Base-by-base conservation (phyloP, 2,888 invertebrate species). In the Drosophila peninsularis region DNA sequence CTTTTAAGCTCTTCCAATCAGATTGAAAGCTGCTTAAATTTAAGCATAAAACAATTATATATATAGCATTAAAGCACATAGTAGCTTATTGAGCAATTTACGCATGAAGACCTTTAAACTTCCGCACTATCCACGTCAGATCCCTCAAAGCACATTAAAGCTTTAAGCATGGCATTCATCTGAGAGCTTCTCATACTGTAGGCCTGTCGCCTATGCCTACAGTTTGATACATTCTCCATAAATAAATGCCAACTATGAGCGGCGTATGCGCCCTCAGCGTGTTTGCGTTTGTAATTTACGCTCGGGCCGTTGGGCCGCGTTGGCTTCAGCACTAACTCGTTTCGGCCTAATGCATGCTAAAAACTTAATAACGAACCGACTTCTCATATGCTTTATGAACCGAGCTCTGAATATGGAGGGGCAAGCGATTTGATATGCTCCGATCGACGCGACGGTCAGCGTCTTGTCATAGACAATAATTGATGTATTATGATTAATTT, bases 211-310 rank as follows among this genome's bases (percentile, higher is more conserved):
- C 39, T 24, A 61, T 74, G 75, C 68, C 68, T 36, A 17, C 27
- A 37, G 49, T 32, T 54, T 52, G 44, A 62, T 67, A 11, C 74
- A 58, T 65, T 58, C 41, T 55, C 58, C 21, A 57, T 37, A 57
- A 5, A 11, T 5, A 11, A 1, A 30, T 30, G 7, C 24, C 27
- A 56, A n/a, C 13, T 17, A 11, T 3, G 45, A 56, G 27, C 34
- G 42, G n/a, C 6, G 39, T 36, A 17, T 24, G 32, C 27, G 34
- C 32, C 42, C 36, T 45, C 21, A n/a, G 45, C 4, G 24, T 57
- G 32, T 78, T 69, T 78, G 54, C 39, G 5, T 39, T 60, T 55
- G 39, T 32, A 47, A 74, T 77, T 77, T 67, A 53, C 79, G 63
- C 58, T 13, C 19, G 24, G 27, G 36, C 53, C 5, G 37, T 17